Conservation (phyloP, 2,797 vertebrate genomes). For the Lepilemur ruficaudatus region DNA sequence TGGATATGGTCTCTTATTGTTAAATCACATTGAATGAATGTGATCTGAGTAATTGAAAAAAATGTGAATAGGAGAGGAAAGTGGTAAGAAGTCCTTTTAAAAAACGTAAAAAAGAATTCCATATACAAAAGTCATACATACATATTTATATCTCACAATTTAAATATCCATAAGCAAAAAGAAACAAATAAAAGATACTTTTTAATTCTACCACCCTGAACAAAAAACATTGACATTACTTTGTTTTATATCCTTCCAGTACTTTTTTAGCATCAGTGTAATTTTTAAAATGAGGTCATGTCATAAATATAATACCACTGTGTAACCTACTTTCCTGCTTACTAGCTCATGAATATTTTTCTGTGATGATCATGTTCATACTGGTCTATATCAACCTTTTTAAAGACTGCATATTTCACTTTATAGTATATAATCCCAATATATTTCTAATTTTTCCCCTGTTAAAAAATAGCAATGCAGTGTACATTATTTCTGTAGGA, state of each 20-base stretch:
- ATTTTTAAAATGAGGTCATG: not conserved
- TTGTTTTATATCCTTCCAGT: not conserved
- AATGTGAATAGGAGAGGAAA: not conserved
- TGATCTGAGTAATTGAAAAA: not conserved
- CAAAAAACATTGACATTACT: not conserved
- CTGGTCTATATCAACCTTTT: not conserved
- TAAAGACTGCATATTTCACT: not conserved
- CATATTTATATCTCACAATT: not conserved
- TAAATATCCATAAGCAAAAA: not conserved
- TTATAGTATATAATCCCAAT: not conserved
- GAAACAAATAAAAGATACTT: not conserved
- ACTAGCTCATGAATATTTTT: not conserved
- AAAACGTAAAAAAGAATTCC: not conserved
- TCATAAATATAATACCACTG: not conserved
- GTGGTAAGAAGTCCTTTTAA: not conserved
- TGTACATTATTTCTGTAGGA: not conserved
- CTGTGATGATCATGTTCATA: not conserved
- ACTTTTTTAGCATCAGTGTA: not conserved
- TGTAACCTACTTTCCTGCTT: not conserved
- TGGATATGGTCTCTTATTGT: not conserved
- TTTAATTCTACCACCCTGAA: not conserved
- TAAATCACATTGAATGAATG: not conserved
- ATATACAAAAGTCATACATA: not conserved
- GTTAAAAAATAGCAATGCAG: not conserved
- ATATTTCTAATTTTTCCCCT: not conserved